phyloP scores from a whole-genome alignment of 2,888 invertebrate genomes.

The Drosophila demipolita region DNA sequence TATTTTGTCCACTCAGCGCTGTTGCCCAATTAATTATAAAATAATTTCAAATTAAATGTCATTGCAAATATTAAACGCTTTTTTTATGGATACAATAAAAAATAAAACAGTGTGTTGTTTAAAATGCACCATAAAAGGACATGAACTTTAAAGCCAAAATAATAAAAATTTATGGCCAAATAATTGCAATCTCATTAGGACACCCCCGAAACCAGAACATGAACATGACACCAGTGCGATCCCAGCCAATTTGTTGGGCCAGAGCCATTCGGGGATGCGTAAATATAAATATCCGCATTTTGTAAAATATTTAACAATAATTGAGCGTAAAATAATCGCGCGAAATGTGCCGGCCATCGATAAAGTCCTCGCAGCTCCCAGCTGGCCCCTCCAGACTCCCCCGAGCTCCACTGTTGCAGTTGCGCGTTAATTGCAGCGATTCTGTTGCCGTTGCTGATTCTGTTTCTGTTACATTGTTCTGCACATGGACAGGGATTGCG shows the following conservation, averaged over 20 bases:
- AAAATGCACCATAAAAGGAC: constrained; percentile 57
- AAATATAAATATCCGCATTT: constrained; percentile 76
- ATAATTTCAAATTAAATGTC: constrained; percentile 74
- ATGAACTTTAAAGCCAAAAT: constrained; percentile 80
- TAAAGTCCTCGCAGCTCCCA: constrained; percentile 47
- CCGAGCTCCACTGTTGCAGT: constrained; percentile 25
- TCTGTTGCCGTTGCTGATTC: constrained; percentile 42
- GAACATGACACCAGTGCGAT: constrained; percentile 59
- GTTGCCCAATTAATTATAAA: constrained; percentile 74
- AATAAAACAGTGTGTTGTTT: constrained; percentile 25
- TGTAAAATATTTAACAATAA: constrained; percentile 84
- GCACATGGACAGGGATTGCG: constrained; percentile 78
- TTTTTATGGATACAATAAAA: constrained; percentile 33
- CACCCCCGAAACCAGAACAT: constrained; percentile 55
- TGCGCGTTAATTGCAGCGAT: constrained; percentile 64
- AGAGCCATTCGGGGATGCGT: constrained; percentile 51
- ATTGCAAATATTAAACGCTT: constrained; percentile 45
- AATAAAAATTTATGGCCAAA: constrained; percentile 83
- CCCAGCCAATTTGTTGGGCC: constrained; percentile 55
- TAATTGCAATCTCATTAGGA: constrained; percentile 84
- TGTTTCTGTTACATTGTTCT: constrained; percentile 29
- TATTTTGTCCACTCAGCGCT: constrained; percentile 66
- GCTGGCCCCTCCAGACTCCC: constrained; percentile 19
- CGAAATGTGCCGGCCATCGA: constrained; percentile 50
- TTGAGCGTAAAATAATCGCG: constrained; percentile 84